These are phyloP conservation scores for Drosophila algonquin DNA, from an alignment of 2,888 invertebrate species.

Conservation along the genomic window DNA sequence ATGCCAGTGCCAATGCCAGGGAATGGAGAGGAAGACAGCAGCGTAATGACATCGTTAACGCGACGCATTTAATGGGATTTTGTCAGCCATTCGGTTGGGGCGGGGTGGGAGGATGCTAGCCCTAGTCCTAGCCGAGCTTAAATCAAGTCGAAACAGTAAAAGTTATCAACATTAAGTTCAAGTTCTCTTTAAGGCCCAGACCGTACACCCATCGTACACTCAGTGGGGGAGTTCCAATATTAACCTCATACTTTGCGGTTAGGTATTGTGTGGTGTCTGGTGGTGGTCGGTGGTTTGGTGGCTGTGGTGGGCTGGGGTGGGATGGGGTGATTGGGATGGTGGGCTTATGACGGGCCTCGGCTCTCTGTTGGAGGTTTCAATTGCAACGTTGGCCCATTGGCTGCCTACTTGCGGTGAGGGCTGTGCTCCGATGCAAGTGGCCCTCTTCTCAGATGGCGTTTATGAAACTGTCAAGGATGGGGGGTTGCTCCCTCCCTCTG, in stretches of 20 bases:
- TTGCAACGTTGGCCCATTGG: slow-evolving; percentile 58
- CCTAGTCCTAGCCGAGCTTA: slow-evolving; percentile 34
- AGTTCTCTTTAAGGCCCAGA: slow-evolving; percentile 57
- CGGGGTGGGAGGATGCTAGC: slow-evolving; percentile 9
- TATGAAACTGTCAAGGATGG: slow-evolving; percentile 70
- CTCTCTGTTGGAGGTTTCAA: slow-evolving; percentile 46
- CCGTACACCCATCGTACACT: neutral
- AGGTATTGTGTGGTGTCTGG: slow-evolving; percentile 12
- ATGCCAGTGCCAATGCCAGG: slow-evolving; percentile 85
- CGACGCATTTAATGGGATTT: slow-evolving; percentile 66
- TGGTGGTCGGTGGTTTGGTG: slow-evolving; percentile 7
- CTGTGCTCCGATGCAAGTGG: slow-evolving; percentile 60
- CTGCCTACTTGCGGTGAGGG: slow-evolving; percentile 68
- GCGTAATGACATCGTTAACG: slow-evolving; percentile 83
- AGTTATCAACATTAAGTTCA: slow-evolving; percentile 61
- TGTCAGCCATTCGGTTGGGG: slow-evolving; percentile 1
- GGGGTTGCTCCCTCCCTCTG: slow-evolving; percentile 38
- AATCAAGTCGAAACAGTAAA: slow-evolving; percentile 62
- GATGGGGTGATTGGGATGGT: slow-evolving; percentile 4
- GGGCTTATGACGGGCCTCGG: neutral
- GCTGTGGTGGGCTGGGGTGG: neutral
- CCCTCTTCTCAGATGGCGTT: slow-evolving; percentile 53
- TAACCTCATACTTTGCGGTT: slow-evolving; percentile 69
- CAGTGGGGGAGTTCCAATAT: slow-evolving; percentile 31
- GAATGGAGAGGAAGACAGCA: slow-evolving; percentile 9